phyloP scores from a whole-genome alignment of 2,888 invertebrate genomes.

The Meandrusa payeni region DNA sequence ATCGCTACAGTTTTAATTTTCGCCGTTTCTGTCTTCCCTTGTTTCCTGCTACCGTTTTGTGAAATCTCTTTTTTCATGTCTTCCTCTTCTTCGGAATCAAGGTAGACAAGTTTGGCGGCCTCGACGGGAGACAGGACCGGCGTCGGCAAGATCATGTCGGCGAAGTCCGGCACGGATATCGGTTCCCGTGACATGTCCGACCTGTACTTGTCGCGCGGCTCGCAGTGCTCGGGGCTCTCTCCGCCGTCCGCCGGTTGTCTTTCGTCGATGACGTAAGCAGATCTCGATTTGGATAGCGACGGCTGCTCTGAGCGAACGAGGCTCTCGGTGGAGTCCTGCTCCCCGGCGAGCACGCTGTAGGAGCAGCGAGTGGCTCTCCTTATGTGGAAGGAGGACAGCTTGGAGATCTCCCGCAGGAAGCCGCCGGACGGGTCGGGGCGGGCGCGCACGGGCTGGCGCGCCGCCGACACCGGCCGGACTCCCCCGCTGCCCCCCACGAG shows the following conservation, averaged over 20 bases:
- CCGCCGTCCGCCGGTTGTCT: conserved; percentile 47
- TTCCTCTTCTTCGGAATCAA: conserved; percentile 85
- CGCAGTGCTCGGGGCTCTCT: conserved; percentile 50
- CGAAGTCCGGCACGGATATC: conserved; percentile 88
- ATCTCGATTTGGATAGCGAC: conserved; percentile 78
- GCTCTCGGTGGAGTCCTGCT: conserved; percentile 85
- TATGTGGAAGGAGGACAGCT: conserved; percentile 86
- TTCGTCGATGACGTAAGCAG: conserved; percentile 79
- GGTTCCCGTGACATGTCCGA: conserved; percentile 83
- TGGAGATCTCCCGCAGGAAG: conserved; percentile 84
- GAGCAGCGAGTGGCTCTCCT: conserved; percentile 85
- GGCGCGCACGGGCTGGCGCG: conserved; percentile 33
- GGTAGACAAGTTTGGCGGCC: conserved; percentile 84
- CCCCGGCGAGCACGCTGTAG: conserved; percentile 84
- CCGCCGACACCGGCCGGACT: conserved; percentile 59
- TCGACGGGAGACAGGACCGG: conserved; percentile 85
- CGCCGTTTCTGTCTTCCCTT: conserved; percentile 34
- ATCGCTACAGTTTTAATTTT: conserved; percentile 57
- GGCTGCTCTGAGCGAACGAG: conserved; percentile 58
- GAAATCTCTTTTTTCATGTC: conserved; percentile 46
- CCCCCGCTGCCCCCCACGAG: conserved; percentile 80
- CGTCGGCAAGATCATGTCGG: conserved; percentile 82
- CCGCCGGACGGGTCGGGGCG: conserved; percentile 58
- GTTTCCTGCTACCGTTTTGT: conserved; percentile 29
- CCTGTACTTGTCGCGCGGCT: conserved; percentile 40